Evolutionary conservation across 1,140 invertebrate species (phyloP).

Genomic region (Halictus rubicundus): DNA sequence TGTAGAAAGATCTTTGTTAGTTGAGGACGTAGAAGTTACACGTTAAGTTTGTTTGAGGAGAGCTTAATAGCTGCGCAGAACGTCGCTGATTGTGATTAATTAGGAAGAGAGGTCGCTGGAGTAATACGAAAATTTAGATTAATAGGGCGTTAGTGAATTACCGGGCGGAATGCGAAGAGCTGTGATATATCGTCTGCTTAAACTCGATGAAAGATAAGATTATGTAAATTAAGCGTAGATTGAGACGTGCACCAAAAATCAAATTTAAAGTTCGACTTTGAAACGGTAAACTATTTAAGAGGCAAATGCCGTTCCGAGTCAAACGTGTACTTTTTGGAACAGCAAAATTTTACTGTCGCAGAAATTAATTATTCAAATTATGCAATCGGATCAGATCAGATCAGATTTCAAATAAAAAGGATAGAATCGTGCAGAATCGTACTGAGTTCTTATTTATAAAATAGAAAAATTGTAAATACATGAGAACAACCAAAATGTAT

Average conservation of each 20-base stretch:
- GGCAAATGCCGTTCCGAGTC: too few species aligned
- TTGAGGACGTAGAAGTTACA: background rate
- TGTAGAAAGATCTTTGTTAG: background rate
- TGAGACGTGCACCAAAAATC: background rate
- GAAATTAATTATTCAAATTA: too few species aligned
- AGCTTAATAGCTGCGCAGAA: background rate
- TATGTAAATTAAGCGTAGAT: background rate
- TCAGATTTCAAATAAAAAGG: too few species aligned
- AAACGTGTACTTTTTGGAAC: too few species aligned
- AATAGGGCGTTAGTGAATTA: background rate
- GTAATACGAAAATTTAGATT: slow-evolving; percentile 11
- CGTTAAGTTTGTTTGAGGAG: background rate
- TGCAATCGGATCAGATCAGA: too few species aligned
- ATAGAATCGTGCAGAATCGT: too few species aligned
- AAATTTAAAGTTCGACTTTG: background rate
- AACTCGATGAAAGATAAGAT: background rate
- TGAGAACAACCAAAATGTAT: too few species aligned
- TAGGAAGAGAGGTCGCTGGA: background rate
- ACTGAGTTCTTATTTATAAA: too few species aligned
- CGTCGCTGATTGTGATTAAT: background rate
- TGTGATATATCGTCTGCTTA: background rate
- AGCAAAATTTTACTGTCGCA: too few species aligned
- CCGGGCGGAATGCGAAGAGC: background rate
- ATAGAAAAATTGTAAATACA: too few species aligned
- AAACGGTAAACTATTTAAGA: too few species aligned